Evolutionary conservation across 1,140 invertebrate genomes (phyloP), one percentile per base, ranked within the genome.

Genomic region (Pseudobourletiella spinata): DNA sequence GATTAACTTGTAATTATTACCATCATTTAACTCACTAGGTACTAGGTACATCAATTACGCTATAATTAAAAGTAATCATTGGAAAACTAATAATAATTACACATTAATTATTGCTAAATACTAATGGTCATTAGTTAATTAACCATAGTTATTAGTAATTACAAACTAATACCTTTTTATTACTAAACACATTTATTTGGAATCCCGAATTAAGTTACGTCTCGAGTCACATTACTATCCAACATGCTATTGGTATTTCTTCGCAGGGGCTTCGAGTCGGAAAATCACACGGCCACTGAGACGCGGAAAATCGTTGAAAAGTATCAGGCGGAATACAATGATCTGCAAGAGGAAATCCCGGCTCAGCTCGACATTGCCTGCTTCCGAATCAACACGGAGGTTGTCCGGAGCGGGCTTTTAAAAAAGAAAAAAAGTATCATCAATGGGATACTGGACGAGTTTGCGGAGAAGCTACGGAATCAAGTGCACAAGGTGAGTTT

Each of bases 291-390:
- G 30, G 50, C 63, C 2, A 3, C n/a, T 0, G 63, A 62, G 2
- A 57, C 61, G 1, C 30, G 42, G 29, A 54, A 48, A 54, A 18
- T 43, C 3, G 60, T 68, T 2, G 63, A 63, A 1, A 26, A 39
- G 30, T 48, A 65, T 6, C 46, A 15, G 15, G 22, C 16, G 3
- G 59, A 68, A 4, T 55, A 48, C 14, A 25, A 59, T 16, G 26
- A 59, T 30, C 46, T 65, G 18, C 48, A 68, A 43, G 15, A 3
- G 11, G 66, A 68, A 46, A 61, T 68, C 42, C 66, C 66, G 6
- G 1, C 0, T 14, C 3, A 28, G 3, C 57, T 68, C n/a, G 56
- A 63, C 16, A 68, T 68, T 28, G 50, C 58, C 6, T 54, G 54
- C 11, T 68, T 64, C 28, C n/a, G 44, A 16, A 44, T 68, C 1